Evolutionary conservation across 1,140 invertebrate species (phyloP), one percentile per base, ranked within the genome.

Genomic region (Colletes latitarsis): DNA sequence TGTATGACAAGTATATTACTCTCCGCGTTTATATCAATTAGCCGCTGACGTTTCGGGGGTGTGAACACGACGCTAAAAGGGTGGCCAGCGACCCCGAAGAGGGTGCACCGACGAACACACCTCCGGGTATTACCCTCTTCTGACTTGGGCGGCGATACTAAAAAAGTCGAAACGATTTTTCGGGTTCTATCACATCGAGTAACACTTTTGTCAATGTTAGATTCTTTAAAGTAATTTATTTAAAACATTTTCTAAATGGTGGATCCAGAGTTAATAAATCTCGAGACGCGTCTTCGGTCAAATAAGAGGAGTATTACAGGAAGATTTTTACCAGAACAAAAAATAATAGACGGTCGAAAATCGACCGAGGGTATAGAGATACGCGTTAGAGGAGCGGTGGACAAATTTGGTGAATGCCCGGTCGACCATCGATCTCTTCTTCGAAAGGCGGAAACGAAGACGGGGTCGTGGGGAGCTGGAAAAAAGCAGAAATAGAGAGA

Each of bases 1-100:
- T 90, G 82, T 92, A 92, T 92, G 91, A 92, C 91, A 92, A 92
- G 89, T 92, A 92, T 92, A 92, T 92, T 92, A 92, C 90, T 78
- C 72, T 82, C 86, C 85, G 85, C 90, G 91, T 92, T 92, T 92
- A 92, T 92, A 91, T 91, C 90, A 92, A 92, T 92, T 92, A 92
- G 90, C 87, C 62, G 67, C 67, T 91, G 91, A 92, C 91, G 87
- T 89, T 87, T 89, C 84, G 88, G 89, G 90, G 91, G 88, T 88
- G 90, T 90, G 64, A 84, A 83, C 80, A 66, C 84, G 66, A 85
- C 55, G 77, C 76, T 84, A 82, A 89, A 90, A 90, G 82, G 88
- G 81, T 84, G 64, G n/a, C 60, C 69, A 66, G 64, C 64, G 69
- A 80, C 62, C 69, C 64, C 58, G 72, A 86, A 79, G 77, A 66